phyloP scores from a whole-genome alignment of 1,140 invertebrate genomes.

The Linepithema humile region DNA sequence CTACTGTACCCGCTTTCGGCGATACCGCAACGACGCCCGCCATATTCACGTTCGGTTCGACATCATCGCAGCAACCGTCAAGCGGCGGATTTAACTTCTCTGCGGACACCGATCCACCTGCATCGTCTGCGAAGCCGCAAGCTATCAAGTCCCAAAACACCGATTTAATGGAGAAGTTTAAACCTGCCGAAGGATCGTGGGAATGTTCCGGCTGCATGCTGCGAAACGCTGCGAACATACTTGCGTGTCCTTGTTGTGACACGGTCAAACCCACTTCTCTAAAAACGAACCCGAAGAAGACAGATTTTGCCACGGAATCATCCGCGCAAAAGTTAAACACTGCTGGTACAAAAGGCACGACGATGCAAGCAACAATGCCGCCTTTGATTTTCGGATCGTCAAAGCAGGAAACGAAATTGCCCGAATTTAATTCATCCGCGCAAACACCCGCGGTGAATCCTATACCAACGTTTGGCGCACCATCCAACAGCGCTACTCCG shows the following conservation, averaged over 20 bases:
- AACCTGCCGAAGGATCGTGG: conserved; percentile 84
- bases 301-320: background rate
- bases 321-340: background rate
- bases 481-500: conserved; percentile 36
- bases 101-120: conserved; percentile 44
- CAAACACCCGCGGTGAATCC: conserved; percentile 23
- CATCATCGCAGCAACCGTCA: conserved; percentile 44
- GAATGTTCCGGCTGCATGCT: conserved; percentile 89
- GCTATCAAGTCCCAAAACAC: conserved; percentile 29
- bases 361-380: no score
- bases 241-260: conserved; percentile 88
- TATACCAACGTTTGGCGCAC: conserved; percentile 64
- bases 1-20: conserved; percentile 44
- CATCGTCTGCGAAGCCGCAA: background rate
- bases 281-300: conserved; percentile 31
- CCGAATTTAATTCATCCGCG: conserved; percentile 59
- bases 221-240: conserved; percentile 85
- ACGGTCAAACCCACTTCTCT: conserved; percentile 84
- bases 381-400: conserved; percentile 63
- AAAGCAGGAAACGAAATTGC: conserved; percentile 66
- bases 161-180: conserved; percentile 82
- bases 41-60: conserved; percentile 69
- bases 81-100: conserved; percentile 70
- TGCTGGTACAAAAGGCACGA: no score
- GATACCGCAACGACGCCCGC: conserved; percentile 45